Conservation (phyloP, 2,888 invertebrate genomes). For the Caenorhabditis sp. region DNA sequence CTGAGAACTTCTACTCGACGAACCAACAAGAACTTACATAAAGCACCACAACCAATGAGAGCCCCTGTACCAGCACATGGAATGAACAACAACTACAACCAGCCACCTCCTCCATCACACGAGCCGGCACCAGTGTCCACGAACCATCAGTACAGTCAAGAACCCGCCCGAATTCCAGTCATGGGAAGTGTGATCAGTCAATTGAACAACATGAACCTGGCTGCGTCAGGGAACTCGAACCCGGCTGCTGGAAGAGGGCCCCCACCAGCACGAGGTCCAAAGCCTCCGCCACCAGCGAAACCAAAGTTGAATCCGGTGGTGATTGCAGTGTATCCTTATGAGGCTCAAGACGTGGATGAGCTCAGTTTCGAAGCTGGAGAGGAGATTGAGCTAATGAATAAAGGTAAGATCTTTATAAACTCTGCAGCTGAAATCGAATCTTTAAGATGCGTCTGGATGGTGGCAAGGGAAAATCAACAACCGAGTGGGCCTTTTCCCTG, state of each 20-base stretch:
- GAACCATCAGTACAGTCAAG: constrained; percentile 59
- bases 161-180: constrained; percentile 51
- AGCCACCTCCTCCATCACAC: constrained; percentile 41
- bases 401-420: constrained; percentile 84
- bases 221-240: constrained; percentile 6
- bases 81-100: constrained; percentile 55
- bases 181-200: constrained; percentile 62
- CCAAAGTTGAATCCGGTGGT: constrained; percentile 82
- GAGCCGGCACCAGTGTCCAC: constrained; percentile 33
- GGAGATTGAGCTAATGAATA: constrained; percentile 86
- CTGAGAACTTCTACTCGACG: constrained; percentile 63
- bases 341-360: constrained; percentile 88
- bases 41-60: constrained; percentile 31
- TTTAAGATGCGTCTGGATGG: constrained; percentile 87
- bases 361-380: constrained; percentile 87
- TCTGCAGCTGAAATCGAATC: background rate
- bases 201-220: constrained; percentile 55
- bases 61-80: constrained; percentile 45
- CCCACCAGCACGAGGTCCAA: constrained; percentile 83
- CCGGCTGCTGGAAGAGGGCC: constrained; percentile 26
- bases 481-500: constrained; percentile 87
- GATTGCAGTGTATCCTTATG: constrained; percentile 87
- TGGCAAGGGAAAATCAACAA: constrained; percentile 87
- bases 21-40: constrained; percentile 43
- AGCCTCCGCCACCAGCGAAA: constrained; percentile 84